Base-by-base conservation (phyloP, 1,140 invertebrate genomes). In the Eriocheir sinensis region DNA sequence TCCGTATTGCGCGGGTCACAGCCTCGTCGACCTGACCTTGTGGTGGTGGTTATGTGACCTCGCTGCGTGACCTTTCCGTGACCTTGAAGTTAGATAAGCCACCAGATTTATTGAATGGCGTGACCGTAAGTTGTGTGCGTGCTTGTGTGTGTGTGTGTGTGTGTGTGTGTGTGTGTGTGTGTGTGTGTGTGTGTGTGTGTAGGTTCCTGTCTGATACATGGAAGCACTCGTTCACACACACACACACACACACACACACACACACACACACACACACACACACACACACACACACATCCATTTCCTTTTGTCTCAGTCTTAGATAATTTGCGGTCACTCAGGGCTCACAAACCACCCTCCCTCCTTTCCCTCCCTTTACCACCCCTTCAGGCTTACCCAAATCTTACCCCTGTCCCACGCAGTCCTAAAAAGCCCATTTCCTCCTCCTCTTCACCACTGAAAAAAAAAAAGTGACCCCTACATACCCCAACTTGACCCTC, bases 251-350 rank as follows among this genome's bases (percentile, higher is more conserved):
- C 53, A 72, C 53, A 72, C 53, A 48, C 44, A 48, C 44, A 72
- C 60, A 72, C 60, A 72, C 60, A 72, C 60, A 72, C 60, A 72
- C 60, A 72, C 60, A 21, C 21, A 12, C 60, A n/a, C 21, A 21
- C n/a, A n/a, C n/a, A n/a, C n/a, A n/a, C n/a, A n/a, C n/a, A n/a
- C 60, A 72, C n/a, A 21, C 60, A 72, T 72, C 60, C 27, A 72
- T 72, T 72, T 72, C 60, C 60, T 72, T 72, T 72, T 72, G n/a
- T n/a, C 60, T 72, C n/a, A 72, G 60, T 72, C 60, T 21, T 72
- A n/a, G 60, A 72, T 72, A 72, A 72, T 72, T 72, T 72, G 60
- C 60, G 60, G 60, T 72, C 60, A 72, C 6, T 21, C 60, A 72
- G 60, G 27, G 4, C 60, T 72, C n/a, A 72, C 60, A 72, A 8